These are phyloP conservation scores for Venustaconcha ellipsiformis DNA, from an alignment of 1,140 invertebrate genomes.

Conservation along the genomic window DNA sequence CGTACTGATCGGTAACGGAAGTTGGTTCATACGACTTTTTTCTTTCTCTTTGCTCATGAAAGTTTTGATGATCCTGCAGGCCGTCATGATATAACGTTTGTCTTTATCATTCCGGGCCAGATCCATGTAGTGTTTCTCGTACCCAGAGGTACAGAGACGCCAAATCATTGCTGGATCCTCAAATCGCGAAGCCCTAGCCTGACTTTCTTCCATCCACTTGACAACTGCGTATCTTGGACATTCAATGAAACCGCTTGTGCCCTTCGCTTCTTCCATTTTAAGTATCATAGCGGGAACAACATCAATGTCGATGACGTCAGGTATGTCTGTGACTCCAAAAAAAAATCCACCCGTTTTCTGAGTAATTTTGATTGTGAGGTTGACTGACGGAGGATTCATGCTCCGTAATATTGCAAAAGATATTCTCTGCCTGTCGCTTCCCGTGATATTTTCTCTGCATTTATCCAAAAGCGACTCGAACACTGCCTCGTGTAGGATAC, in stretches of 20 bases:
- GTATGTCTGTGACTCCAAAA: neutral
- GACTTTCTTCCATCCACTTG: conserved; percentile 4
- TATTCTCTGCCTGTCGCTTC: too few relatives aligned
- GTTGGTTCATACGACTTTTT: neutral
- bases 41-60: too few relatives aligned
- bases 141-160: conserved; percentile 9
- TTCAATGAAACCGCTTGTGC: neutral
- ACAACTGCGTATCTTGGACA: conserved; percentile 14
- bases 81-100: conserved; percentile 4
- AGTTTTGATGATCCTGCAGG: neutral
- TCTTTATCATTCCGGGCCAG: neutral
- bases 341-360: too few relatives aligned
- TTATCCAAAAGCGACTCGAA: conserved; percentile 21
- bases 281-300: neutral
- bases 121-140: conserved; percentile 15
- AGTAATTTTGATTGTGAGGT: too few relatives aligned
- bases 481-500: conserved; percentile 6
- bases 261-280: neutral
- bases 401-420: too few relatives aligned
- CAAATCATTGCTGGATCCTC: neutral
- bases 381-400: too few relatives aligned
- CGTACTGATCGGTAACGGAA: conserved; percentile 2
- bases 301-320: neutral
- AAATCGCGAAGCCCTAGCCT: neutral
- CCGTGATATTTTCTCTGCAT: too few relatives aligned